phyloP scores from a whole-genome alignment of 2,888 invertebrate species.

The Orthosia incerta region DNA sequence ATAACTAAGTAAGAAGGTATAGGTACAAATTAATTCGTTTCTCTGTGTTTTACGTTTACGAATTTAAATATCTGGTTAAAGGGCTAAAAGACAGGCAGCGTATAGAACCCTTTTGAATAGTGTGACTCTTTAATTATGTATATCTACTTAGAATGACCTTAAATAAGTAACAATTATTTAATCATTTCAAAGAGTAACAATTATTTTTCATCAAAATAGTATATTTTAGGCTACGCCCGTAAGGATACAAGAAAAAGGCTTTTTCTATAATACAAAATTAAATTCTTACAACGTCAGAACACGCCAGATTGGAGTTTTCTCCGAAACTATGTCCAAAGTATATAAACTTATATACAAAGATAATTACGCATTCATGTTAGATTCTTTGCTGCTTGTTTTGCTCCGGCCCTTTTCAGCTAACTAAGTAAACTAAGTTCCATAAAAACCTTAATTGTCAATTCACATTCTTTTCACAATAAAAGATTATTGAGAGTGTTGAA shows the following conservation, averaged over 20 bases:
- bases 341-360: constrained; percentile 15
- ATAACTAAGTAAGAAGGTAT: not conserved
- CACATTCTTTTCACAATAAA: constrained; percentile 9
- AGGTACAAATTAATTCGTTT: no score
- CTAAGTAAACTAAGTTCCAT: not conserved
- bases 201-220: no score
- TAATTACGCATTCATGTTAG: constrained; percentile 45
- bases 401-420: not conserved
- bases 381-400: constrained; percentile 32
- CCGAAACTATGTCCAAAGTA: constrained; percentile 27
- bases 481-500: not conserved
- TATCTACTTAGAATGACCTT: no score
- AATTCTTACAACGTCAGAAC: constrained; percentile 5
- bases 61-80: no score
- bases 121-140: no score
- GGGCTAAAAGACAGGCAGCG: no score
- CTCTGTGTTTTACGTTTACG: no score
- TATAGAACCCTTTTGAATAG: no score
- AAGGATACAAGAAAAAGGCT: not conserved
- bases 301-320: constrained; percentile 19
- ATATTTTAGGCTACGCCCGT: no score
- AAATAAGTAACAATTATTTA: no score
- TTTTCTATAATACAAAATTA: constrained; percentile 20
- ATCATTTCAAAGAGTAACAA: no score
- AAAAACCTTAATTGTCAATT: constrained; percentile 4